Base-by-base conservation (phyloP, 2,888 invertebrate genomes). In the Nymphalis c-album region DNA sequence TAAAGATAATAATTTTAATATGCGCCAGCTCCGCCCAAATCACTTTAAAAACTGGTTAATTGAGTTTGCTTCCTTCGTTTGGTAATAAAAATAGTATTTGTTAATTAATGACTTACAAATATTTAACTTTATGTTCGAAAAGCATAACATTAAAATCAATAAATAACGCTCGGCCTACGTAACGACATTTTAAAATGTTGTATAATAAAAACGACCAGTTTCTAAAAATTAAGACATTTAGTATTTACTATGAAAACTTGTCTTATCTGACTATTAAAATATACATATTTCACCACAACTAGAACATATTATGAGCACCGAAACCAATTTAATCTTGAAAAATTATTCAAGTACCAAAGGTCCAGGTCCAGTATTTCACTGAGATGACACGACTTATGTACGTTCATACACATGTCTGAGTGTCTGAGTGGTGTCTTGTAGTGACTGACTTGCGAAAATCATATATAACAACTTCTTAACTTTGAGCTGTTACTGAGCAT, bases 101-200 rank as follows among this genome's bases (percentile, higher is more conserved):
- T 50, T 60, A 67, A 55, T 47, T 64, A 64, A 63, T 60, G 40
- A 45, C 22, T 16, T 18, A 58, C 64, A 51, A 68, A 64, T 61
- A 68, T 64, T 61, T 57, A 60, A 68, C 60, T 68, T 68, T 40
- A 53, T 47, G 47, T n/a, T 46, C 22, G 47, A 55, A 51, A 51
- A 51, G 51, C 20, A 31, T 55, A 26, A 55, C 26, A 55, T 55
- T 48, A 35, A 55, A 47, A 48, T 57, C 57, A n/a, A 57, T 57
- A 57, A 57, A 57, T 57, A 57, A 40, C 57, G 13, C 40, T 40
- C 57, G 13, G 57, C 40, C 18, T 57, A 57, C 57, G 31, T 31
- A n/a, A n/a, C 35, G 57, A 57, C 35, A 40, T 53, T 53, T 48
- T 53, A 26, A 57, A 35, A 57, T 13, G 57, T 35, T 57, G 35